These are phyloP conservation scores for Liasis olivaceus DNA, from an alignment of 2,797 vertebrate genomes.

Conservation along the genomic window DNA sequence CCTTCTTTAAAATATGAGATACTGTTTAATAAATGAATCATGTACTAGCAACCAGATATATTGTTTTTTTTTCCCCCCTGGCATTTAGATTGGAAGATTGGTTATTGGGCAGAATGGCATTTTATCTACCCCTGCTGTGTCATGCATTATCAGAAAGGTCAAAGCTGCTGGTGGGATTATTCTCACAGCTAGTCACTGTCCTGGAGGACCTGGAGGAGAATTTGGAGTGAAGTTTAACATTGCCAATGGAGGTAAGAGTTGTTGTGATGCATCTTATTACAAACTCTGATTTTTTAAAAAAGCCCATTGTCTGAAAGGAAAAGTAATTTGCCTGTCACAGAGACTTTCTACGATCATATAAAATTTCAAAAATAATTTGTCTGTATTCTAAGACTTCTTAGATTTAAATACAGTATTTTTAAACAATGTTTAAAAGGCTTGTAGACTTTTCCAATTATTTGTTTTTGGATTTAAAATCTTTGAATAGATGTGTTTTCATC, in stretches of 20 bases:
- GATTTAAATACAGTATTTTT: background rate
- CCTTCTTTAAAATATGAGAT: background rate
- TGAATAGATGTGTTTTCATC: background rate
- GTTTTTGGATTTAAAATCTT: background rate
- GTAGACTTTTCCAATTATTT: background rate
- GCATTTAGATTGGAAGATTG: slow-evolving; percentile 89
- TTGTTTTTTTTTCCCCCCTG: slow-evolving; percentile 27
- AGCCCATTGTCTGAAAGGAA: background rate
- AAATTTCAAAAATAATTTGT: background rate
- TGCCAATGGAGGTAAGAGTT: slow-evolving; percentile 89
- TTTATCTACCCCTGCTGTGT: slow-evolving; percentile 96
- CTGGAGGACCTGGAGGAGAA: slow-evolving; percentile 93
- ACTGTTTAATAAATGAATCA: slow-evolving; percentile 1
- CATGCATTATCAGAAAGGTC: slow-evolving; percentile 98
- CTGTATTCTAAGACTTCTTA: background rate
- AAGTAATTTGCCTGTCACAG: background rate
- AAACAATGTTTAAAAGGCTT: background rate
- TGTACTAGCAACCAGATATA: background rate
- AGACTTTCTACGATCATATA: background rate
- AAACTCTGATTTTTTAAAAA: background rate
- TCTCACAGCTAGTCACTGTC: slow-evolving; percentile 96
- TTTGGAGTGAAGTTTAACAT: slow-evolving; percentile 98
- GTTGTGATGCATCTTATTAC: background rate
- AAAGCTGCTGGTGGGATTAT: slow-evolving; percentile 98
- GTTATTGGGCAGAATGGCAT: slow-evolving; percentile 97